phyloP scores from a whole-genome alignment of 2,888 invertebrate species.

The Scaptomyza reducta region DNA sequence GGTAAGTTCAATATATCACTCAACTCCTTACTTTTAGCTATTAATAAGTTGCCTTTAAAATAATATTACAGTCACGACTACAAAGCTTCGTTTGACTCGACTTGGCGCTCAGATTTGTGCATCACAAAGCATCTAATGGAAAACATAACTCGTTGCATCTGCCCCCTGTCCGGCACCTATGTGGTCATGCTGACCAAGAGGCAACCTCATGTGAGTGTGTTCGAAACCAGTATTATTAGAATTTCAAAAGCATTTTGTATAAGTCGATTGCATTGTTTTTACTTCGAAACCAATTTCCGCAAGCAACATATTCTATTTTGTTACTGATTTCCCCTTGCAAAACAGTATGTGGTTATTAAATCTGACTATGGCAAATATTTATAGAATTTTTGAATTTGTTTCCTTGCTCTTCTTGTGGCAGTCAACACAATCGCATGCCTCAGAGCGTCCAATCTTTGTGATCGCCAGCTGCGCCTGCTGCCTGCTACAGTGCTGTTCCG shows the following conservation, averaged over 20 bases:
- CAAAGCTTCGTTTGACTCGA: slow-evolving; percentile 85
- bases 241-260: slow-evolving; percentile 20
- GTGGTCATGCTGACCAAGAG: slow-evolving; percentile 87
- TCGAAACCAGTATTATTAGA: neutral
- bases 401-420: slow-evolving; percentile 44
- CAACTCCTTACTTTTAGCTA: neutral
- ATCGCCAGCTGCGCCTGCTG: slow-evolving; percentile 84
- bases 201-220: slow-evolving; percentile 84
- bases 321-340: too few relatives aligned
- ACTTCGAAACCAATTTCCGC: neutral
- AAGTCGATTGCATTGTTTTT: neutral
- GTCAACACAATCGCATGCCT: slow-evolving; percentile 67
- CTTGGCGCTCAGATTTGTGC: slow-evolving; percentile 88
- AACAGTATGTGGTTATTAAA: too few relatives aligned
- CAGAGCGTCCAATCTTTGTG: slow-evolving; percentile 82
- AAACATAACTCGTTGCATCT: slow-evolving; percentile 86
- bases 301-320: neutral
- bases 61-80: slow-evolving; percentile 80
- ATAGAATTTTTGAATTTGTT: neutral
- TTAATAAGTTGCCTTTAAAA: neutral
- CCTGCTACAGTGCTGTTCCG: slow-evolving; percentile 83
- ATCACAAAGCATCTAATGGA: slow-evolving; percentile 85
- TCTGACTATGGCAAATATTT: slow-evolving; percentile 6
- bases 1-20: slow-evolving; percentile 69
- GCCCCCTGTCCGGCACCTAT: slow-evolving; percentile 87